A percentile compares a stretch with the other conserved stretches of the same genome.
Conservation (phyloP, 2,888 invertebrate species). For the Gonocerus acuteangulatus region DNA sequence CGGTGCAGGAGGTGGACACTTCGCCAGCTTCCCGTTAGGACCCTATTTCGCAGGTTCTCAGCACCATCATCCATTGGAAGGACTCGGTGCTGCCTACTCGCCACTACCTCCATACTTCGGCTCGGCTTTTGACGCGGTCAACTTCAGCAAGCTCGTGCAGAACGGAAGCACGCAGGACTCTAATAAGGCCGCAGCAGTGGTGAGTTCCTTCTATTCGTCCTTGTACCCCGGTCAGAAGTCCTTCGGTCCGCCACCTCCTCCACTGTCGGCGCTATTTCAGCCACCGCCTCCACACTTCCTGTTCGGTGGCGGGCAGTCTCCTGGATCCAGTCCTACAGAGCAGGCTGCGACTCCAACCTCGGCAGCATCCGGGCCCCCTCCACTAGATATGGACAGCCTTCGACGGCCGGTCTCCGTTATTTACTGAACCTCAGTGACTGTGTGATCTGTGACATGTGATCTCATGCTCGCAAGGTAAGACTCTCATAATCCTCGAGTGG, state of each 20-base stretch:
- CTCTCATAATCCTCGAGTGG: conserved; percentile 1
- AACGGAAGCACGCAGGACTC: conserved; percentile 42
- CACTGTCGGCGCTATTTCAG: conserved; percentile 37
- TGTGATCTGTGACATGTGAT: conserved; percentile 16
- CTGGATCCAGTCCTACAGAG: conserved; percentile 39
- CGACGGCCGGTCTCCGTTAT: conserved; percentile 64
- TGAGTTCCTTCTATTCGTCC: conserved; percentile 61
- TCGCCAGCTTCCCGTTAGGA: conserved; percentile 56
- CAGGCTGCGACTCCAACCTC: conserved; percentile 26
- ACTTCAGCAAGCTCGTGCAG: conserved; percentile 54
- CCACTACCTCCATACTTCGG: conserved; percentile 67
- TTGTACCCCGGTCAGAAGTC: conserved; percentile 49
- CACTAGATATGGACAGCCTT: conserved; percentile 46
- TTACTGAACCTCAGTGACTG: conserved; percentile 46
- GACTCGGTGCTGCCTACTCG: conserved; percentile 50
- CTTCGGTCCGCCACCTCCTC: conserved; percentile 36
- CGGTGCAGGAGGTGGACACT: conserved; percentile 43
- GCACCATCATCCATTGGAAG: conserved; percentile 47
- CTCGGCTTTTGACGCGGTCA: conserved; percentile 61
- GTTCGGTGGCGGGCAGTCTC: conserved; percentile 43
- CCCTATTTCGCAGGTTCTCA: conserved; percentile 56
- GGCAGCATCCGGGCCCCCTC: conserved; percentile 27
- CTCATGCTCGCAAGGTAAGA: conserved; percentile 17
- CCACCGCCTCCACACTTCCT: conserved; percentile 45
- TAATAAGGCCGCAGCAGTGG: conserved; percentile 51